Evolutionary conservation across 2,113 vertebrate genomes (phyloP).

Genomic region (Oenanthe melanoleuca): DNA sequence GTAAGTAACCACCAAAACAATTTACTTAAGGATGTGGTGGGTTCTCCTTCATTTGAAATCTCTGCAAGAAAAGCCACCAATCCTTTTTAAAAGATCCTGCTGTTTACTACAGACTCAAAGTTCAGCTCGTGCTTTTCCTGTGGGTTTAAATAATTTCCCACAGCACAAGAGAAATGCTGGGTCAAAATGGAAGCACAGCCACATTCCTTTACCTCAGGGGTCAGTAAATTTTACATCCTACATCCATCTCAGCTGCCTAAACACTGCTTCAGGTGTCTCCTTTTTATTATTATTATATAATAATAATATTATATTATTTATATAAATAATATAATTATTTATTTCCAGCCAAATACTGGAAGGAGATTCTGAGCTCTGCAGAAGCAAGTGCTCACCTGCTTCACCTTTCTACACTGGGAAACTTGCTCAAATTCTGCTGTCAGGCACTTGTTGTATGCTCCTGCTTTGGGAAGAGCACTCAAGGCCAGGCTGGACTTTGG

Average conservation of each 20-base stretch:
- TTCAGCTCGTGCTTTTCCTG: neutral
- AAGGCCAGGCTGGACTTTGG: neutral
- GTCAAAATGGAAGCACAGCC: neutral
- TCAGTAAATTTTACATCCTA: neutral
- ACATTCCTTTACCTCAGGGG: neutral
- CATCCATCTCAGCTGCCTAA: neutral
- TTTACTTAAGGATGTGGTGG: conserved; percentile 67
- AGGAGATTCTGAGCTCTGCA: neutral
- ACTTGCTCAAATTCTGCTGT: neutral
- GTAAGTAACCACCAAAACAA: conserved; percentile 65
- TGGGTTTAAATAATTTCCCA: conserved; percentile 14
- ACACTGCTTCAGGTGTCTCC: neutral
- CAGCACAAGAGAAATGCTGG: neutral
- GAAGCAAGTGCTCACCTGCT: neutral
- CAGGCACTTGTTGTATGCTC: neutral
- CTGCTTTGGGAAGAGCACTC: neutral
- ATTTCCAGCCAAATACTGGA: neutral
- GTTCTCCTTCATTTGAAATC: conserved; percentile 63
- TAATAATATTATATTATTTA: too few species aligned
- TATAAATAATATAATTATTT: too few species aligned
- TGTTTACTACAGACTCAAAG: conserved; percentile 54
- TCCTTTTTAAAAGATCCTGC: conserved; percentile 3
- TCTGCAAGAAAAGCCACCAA: conserved; percentile 55
- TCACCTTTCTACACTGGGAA: neutral
- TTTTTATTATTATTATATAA: neutral